These are phyloP conservation scores for Chaenogobius annularis DNA, from an alignment of 2,113 vertebrate species.

Conservation along the genomic window DNA sequence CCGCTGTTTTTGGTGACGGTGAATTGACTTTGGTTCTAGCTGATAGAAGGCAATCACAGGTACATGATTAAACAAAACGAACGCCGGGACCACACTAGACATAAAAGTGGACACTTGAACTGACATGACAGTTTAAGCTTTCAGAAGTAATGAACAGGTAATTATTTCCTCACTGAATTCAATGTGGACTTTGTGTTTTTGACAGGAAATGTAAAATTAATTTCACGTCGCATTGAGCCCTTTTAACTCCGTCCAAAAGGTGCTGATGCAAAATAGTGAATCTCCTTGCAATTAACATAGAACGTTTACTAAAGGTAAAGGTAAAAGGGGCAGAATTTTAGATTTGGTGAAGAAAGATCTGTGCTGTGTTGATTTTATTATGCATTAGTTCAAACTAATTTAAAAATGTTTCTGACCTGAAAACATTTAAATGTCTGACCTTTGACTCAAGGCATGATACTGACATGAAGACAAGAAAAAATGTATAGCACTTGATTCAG, in stretches of 20 bases:
- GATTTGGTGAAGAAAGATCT: background rate
- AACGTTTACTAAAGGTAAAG: background rate
- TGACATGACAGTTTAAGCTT: background rate
- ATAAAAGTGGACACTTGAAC: slow-evolving; percentile 1
- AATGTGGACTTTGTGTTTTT: background rate
- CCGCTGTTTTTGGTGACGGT: slow-evolving; percentile 53
- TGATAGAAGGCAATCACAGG: slow-evolving; percentile 33
- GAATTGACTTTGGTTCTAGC: slow-evolving; percentile 37
- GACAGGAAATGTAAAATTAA: background rate
- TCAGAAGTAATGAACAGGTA: background rate
- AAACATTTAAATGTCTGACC: too few species aligned
- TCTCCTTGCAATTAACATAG: too few species aligned
- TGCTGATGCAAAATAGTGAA: background rate
- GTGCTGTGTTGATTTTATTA: too few species aligned
- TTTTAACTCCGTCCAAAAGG: background rate
- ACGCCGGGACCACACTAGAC: slow-evolving; percentile 25
- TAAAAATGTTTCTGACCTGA: too few species aligned
- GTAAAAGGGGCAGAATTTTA: background rate
- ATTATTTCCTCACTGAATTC: background rate
- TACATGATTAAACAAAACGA: slow-evolving; percentile 48
- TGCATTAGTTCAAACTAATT: too few species aligned
- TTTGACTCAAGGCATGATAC: too few species aligned
- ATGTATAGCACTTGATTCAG: too few species aligned
- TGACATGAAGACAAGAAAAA: too few species aligned
- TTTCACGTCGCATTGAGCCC: background rate